Conservation (phyloP, 53 echinoderm and acorn worm species). For the Apostichopus leukothele region DNA sequence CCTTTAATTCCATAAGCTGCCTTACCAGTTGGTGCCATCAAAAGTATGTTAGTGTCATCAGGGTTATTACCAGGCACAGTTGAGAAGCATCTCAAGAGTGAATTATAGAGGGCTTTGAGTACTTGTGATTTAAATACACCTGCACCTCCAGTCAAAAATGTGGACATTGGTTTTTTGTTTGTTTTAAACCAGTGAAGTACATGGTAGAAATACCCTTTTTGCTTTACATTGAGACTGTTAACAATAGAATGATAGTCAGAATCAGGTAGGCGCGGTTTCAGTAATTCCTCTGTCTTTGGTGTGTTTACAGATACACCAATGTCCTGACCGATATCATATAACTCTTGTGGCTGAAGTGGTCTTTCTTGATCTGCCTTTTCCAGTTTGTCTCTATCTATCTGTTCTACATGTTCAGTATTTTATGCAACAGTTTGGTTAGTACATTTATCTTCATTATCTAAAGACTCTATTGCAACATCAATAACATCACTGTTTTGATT, state of each 20-base stretch:
- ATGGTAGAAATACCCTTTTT: slow-evolving; percentile 43
- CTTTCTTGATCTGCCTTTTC: background rate
- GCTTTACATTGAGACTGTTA: slow-evolving; percentile 39
- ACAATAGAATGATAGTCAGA: background rate
- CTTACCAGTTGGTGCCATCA: slow-evolving; percentile 62
- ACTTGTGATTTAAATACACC: slow-evolving; percentile 48
- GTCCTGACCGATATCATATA: slow-evolving; percentile 40
- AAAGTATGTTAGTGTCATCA: slow-evolving; percentile 24
- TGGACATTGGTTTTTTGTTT: slow-evolving; percentile 4
- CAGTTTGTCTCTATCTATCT: background rate
- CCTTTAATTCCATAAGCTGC: slow-evolving; percentile 63
- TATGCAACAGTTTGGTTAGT: slow-evolving; percentile 42
- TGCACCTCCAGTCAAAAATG: slow-evolving; percentile 48
- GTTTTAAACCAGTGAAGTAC: slow-evolving; percentile 45
- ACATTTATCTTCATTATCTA: background rate
- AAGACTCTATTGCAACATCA: slow-evolving; percentile 1
- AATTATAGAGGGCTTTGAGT: background rate
- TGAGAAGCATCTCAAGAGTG: slow-evolving; percentile 1
- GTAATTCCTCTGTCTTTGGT: background rate
- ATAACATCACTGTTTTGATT: slow-evolving; percentile 35
- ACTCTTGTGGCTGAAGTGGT: background rate
- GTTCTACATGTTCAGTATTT: slow-evolving; percentile 20
- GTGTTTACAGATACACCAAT: slow-evolving; percentile 33
- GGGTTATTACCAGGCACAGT: slow-evolving; percentile 45
- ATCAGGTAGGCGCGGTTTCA: slow-evolving; percentile 14